Evolutionary conservation across 1,140 invertebrate species (phyloP), one percentile per base, ranked within the genome.

Genomic region (Oppia nitens): DNA sequence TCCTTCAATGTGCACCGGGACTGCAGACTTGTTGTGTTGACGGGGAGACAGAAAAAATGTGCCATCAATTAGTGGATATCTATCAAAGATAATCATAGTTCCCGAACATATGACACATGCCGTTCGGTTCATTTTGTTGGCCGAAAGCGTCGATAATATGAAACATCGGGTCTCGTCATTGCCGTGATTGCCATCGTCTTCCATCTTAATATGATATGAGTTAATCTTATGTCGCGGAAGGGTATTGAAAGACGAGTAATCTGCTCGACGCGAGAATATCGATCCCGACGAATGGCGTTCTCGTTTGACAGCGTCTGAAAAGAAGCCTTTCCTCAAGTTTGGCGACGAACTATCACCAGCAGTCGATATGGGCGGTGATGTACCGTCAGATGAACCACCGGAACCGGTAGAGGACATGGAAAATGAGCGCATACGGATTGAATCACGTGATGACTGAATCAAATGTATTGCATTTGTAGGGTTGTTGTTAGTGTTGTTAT

Each of bases 131-230:
- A 83, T 83, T 63, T 88, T 83, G 60, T 85, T 79, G 23, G 84
- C 84, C 61, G 86, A 86, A 67, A 94, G 73, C 17, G 85, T 91
- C 26, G 87, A 89, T 66, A 94, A 74, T 65, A 94, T 87, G 76
- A 93, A 92, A 69, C 85, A 85, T 66, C 89, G 79, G 23, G 89
- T 96, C 66, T 97, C 93, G 69, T 97, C 93, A 73, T 95, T 96
- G 63, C 92, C 91, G 70, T 93, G 88, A 71, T 90, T 90, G 51
- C 88, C 87, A 68, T 96, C 92, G 70, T 97, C 93, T 73, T 97
- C 92, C 78, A 96, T 94, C 85, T 95, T 93, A 70, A 95, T 94
- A 78, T 95, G 90, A 79, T 95, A 96, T 66, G 91, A 93, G 78
- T 98, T 98, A 69, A 94, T 83, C 77, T 94, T 94, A 70, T 90